Conservation (phyloP, 2,888 invertebrate genomes). For the Trisateles emortualis region DNA sequence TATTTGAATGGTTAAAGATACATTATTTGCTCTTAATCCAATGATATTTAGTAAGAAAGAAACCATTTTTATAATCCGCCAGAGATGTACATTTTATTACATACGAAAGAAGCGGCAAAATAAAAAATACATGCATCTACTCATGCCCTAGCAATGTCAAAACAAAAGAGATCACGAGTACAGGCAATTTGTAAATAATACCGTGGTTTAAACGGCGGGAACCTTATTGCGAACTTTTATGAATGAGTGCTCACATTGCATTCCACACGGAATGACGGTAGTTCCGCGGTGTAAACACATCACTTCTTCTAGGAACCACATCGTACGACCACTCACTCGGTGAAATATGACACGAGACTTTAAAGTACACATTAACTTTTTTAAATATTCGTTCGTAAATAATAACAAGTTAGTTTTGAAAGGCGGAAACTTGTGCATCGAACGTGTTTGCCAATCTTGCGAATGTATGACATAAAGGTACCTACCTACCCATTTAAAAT, state of each 20-base stretch:
- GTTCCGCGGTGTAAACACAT: conserved; percentile 47
- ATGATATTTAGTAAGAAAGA: too few relatives aligned
- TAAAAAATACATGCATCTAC: neutral
- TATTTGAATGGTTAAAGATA: too few relatives aligned
- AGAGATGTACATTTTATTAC: too few relatives aligned
- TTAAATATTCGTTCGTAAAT: conserved; percentile 9
- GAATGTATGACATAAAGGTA: too few relatives aligned
- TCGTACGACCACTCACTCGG: conserved; percentile 40
- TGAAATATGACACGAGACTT: conserved; percentile 39
- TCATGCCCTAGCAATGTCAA: conserved; percentile 16
- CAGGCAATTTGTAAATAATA: conserved; percentile 53
- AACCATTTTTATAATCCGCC: too few relatives aligned
- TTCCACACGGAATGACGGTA: conserved; percentile 44
- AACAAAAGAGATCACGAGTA: conserved; percentile 30
- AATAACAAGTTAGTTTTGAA: neutral
- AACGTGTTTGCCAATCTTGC: neutral
- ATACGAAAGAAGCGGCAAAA: too few relatives aligned
- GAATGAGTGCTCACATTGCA: conserved; percentile 73
- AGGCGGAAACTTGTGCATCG: too few relatives aligned
- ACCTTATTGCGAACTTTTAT: conserved; percentile 56
- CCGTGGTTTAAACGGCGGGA: conserved; percentile 54
- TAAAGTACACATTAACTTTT: conserved; percentile 17
- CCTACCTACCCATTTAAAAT: too few relatives aligned
- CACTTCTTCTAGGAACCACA: conserved; percentile 35
- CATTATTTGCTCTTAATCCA: too few relatives aligned